A percentile compares a stretch with the other conserved stretches of the same genome.
phyloP scores from a whole-genome alignment of 2,113 vertebrate genomes.

The Hydrolagus affinis region DNA sequence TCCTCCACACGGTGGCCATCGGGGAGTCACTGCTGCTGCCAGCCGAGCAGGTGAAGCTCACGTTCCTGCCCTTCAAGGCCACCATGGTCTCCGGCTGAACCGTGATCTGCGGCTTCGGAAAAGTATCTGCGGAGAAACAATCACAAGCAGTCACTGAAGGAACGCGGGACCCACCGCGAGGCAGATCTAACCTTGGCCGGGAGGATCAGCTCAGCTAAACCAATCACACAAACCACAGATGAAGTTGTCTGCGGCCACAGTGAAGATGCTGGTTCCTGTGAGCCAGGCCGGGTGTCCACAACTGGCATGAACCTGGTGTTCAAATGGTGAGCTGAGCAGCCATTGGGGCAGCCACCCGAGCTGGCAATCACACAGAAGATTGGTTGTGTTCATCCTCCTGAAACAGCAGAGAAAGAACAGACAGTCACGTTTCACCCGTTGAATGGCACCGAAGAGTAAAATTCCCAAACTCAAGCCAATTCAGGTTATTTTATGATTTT shows the following conservation, averaged over 20 bases:
- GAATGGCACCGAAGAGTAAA: too few relatives aligned
- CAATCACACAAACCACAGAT: conserved; percentile 61
- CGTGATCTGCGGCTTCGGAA: conserved; percentile 64
- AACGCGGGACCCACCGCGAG: too few relatives aligned
- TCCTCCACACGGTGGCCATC: conserved; percentile 63
- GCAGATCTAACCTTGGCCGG: too few relatives aligned
- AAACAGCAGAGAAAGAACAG: conserved; percentile 33
- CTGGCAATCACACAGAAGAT: conserved; percentile 68
- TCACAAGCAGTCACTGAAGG: conserved; percentile 25
- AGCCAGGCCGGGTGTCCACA: conserved; percentile 66
- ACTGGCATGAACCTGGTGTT: conserved; percentile 50
- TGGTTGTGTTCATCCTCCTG: conserved; percentile 65
- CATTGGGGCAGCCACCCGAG: conserved; percentile 63
- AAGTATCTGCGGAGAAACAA: conserved; percentile 52
- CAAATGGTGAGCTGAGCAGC: conserved; percentile 50
- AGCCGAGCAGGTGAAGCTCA: conserved; percentile 56
- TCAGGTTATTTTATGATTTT: too few relatives aligned
- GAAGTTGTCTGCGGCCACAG: conserved; percentile 57
- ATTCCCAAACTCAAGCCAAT: too few relatives aligned
- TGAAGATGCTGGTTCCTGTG: conserved; percentile 56
- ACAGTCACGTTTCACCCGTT: too few relatives aligned
- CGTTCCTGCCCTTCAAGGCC: conserved; percentile 58
- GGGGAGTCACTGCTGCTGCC: conserved; percentile 66
- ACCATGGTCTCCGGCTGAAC: conserved; percentile 56
- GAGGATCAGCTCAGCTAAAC: background rate